Percentiles rank a stretch among this genome's conserved stretches.
These are phyloP conservation scores for Congeria kusceri DNA, from an alignment of 2,888 invertebrate genomes.

Conservation along the genomic window DNA sequence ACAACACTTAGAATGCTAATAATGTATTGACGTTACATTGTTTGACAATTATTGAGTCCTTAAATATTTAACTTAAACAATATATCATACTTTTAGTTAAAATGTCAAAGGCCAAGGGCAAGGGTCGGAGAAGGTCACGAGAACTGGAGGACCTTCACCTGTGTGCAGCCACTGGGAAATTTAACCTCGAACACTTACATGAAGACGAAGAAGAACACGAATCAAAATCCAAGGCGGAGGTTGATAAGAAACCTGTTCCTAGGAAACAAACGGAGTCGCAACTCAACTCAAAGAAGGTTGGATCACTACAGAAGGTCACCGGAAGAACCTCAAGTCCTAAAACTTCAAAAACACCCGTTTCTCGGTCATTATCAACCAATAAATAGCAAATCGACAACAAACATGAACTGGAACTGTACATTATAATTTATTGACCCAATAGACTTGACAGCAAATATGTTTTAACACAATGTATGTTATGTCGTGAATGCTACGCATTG, in stretches of 20 bases:
- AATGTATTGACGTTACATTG: too few relatives aligned
- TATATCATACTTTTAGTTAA: constrained; percentile 66
- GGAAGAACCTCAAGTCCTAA: constrained; percentile 8
- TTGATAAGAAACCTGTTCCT: constrained; percentile 19
- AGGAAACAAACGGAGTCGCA: constrained; percentile 25
- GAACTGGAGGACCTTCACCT: constrained; percentile 79
- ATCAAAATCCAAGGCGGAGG: background rate
- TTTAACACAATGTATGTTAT: too few relatives aligned
- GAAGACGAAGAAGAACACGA: constrained; percentile 23
- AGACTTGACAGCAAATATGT: too few relatives aligned
- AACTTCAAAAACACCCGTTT: constrained; percentile 9
- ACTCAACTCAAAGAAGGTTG: constrained; percentile 9
- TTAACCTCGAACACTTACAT: constrained; percentile 56
- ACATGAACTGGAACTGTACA: too few relatives aligned
- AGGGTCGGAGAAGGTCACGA: constrained; percentile 74
- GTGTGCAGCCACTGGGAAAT: constrained; percentile 72
- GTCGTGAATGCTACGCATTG: too few relatives aligned
- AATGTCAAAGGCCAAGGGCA: constrained; percentile 58
- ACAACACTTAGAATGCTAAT: too few relatives aligned
- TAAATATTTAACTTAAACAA: too few relatives aligned
- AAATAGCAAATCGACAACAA: background rate
- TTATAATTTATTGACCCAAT: too few relatives aligned
- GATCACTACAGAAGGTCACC: background rate
- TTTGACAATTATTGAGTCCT: too few relatives aligned
- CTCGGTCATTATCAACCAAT: background rate